These are phyloP conservation scores for Heterohyrax brucei DNA, from an alignment of 2,797 vertebrate genomes.

Conservation along the genomic window DNA sequence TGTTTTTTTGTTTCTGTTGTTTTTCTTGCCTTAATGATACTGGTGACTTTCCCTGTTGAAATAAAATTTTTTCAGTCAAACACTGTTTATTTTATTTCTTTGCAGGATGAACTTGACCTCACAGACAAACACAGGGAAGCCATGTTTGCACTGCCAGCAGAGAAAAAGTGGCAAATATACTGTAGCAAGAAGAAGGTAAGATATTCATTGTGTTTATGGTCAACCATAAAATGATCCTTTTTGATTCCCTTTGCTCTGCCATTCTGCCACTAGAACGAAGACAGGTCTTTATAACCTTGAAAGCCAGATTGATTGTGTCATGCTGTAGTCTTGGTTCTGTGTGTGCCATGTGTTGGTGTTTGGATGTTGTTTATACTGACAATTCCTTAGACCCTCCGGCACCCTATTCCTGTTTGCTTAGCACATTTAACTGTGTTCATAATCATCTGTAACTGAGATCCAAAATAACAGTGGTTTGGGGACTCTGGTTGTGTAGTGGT, in stretches of 20 bases:
- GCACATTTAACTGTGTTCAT: background rate
- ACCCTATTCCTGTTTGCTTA: background rate
- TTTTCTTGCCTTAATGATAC: background rate
- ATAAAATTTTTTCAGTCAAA: constrained; percentile 16
- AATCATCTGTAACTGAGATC: background rate
- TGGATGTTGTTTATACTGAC: background rate
- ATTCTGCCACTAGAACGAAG: background rate
- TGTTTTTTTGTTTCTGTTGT: too few species aligned
- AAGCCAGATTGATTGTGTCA: background rate
- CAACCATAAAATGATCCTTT: background rate
- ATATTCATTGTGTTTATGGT: background rate
- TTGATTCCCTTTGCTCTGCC: background rate
- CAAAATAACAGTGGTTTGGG: background rate
- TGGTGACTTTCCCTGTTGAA: background rate
- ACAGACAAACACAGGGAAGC: constrained; percentile 95
- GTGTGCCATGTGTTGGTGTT: background rate
- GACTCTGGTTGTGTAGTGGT: too few species aligned
- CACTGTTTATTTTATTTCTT: constrained; percentile 58
- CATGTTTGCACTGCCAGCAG: constrained; percentile 97
- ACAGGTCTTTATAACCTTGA: background rate
- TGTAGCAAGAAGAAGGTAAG: constrained; percentile 98
- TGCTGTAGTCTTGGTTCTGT: background rate
- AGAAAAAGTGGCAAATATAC: constrained; percentile 99
- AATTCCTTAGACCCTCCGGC: background rate
- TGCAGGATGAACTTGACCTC: constrained; percentile 97